A percentile compares a stretch with the other conserved stretches of the same genome.
Conservation (phyloP, 1,140 invertebrate species). For the Drosophila navojoa region DNA sequence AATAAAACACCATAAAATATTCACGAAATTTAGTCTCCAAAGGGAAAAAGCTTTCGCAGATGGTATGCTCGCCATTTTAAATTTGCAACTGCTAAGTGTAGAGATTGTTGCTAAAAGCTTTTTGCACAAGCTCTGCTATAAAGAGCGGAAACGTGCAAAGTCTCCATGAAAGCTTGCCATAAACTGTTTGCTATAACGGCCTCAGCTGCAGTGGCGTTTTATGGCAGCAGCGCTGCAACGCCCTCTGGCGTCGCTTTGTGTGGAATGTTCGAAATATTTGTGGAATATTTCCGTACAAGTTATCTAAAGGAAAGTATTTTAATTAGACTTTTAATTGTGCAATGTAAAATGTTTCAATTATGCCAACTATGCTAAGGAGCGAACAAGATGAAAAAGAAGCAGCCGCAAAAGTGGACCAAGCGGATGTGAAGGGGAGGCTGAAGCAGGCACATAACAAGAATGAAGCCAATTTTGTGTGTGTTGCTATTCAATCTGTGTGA, state of each 20-base stretch:
- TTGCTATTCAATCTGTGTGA: background rate
- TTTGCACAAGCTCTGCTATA: background rate
- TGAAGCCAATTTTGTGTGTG: background rate
- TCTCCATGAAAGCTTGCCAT: background rate
- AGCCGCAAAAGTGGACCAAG: background rate
- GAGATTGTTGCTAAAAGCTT: background rate
- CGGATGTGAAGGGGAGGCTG: no score
- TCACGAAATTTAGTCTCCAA: no score
- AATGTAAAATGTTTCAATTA: conserved; percentile 2
- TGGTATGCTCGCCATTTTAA: background rate
- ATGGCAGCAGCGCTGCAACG: background rate
- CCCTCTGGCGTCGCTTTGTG: background rate
- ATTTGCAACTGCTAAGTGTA: background rate
- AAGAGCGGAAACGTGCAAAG: background rate
- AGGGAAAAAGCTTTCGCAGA: background rate
- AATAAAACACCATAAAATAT: no score
- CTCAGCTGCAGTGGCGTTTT: background rate
- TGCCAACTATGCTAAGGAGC: background rate
- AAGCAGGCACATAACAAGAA: background rate
- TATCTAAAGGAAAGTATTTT: background rate
- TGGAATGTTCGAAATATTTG: conserved; percentile 2
- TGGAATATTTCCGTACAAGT: background rate
- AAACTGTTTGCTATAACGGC: background rate
- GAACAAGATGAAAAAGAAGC: background rate
- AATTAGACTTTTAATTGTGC: conserved; percentile 6